Percentiles rank a stretch among this genome's conserved stretches.
Conservation (phyloP, 1,140 invertebrate genomes). For the Aphis craccivora region DNA sequence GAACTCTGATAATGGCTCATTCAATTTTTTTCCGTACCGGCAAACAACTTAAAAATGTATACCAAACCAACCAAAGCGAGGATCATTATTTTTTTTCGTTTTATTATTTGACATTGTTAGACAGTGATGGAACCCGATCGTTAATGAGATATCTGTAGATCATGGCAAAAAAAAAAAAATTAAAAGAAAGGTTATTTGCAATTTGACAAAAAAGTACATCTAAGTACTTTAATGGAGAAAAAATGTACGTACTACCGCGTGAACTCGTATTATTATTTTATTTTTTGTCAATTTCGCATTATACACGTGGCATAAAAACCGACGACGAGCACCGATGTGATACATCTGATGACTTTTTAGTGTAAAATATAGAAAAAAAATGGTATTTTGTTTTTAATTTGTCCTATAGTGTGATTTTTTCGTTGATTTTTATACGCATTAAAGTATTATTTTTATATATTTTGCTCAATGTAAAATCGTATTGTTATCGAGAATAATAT, state of each 20-base stretch:
- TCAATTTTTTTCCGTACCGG: not conserved
- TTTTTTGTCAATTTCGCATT: not conserved
- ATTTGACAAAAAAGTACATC: conserved; percentile 26
- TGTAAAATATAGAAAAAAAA: not conserved
- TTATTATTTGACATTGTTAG: conserved; percentile 29
- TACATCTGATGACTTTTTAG: not conserved
- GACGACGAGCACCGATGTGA: not conserved
- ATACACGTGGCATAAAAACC: not conserved
- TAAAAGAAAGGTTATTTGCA: conserved; percentile 15
- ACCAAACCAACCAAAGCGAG: not conserved
- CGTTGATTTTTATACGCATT: not conserved
- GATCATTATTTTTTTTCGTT: not conserved
- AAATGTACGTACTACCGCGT: not conserved
- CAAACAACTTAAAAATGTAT: not conserved
- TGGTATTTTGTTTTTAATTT: not conserved
- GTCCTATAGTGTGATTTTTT: not conserved
- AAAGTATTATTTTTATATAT: not conserved
- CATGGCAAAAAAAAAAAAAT: not conserved
- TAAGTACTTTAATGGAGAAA: not conserved
- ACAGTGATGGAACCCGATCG: conserved; percentile 13
- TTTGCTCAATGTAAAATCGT: not conserved
- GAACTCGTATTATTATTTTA: not conserved
- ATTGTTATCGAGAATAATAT: not conserved
- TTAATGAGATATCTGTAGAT: conserved; percentile 43
- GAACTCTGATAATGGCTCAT: conserved; percentile 17